Evolutionary conservation across 2,888 invertebrate species (phyloP).

Genomic region (Noctua fimbriata): DNA sequence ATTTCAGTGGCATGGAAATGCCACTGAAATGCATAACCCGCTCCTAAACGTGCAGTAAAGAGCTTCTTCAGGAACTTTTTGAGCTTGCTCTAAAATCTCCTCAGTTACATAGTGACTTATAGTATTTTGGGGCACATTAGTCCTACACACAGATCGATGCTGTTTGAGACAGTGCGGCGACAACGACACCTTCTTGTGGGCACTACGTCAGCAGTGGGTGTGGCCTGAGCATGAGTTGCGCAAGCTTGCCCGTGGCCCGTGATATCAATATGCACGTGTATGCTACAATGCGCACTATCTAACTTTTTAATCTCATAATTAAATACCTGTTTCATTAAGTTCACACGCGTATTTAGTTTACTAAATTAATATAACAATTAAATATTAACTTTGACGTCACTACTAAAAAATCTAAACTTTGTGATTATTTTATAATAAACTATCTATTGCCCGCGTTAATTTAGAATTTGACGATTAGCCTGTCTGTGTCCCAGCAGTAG

Average conservation of each 20-base stretch:
- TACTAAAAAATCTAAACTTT: not conserved
- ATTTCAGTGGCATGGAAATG: slow-evolving; percentile 24
- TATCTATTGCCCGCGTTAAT: not conserved
- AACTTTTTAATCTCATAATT: slow-evolving; percentile 21
- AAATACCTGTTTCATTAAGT: slow-evolving; percentile 8
- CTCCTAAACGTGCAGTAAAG: not conserved
- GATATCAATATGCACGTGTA: slow-evolving; percentile 36
- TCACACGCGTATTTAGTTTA: slow-evolving; percentile 28
- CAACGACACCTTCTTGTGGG: slow-evolving; percentile 26
- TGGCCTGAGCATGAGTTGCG: slow-evolving; percentile 70
- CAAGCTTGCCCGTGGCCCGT: slow-evolving; percentile 56
- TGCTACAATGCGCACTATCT: slow-evolving; percentile 6
- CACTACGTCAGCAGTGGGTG: slow-evolving; percentile 71
- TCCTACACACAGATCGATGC: not conserved
- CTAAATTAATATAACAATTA: not conserved
- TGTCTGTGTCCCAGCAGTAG: not conserved
- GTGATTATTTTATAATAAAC: not conserved
- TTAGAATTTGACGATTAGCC: no score
- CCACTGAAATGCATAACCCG: no score
- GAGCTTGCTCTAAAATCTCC: not conserved
- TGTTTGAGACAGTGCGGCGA: slow-evolving; percentile 53
- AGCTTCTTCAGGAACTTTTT: slow-evolving; percentile 1
- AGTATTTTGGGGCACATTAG: not conserved
- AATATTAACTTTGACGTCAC: slow-evolving; percentile 18
- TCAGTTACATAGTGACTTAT: not conserved